phyloP scores from a whole-genome alignment of 2,797 vertebrate genomes.

The Syndactyla subalaris region DNA sequence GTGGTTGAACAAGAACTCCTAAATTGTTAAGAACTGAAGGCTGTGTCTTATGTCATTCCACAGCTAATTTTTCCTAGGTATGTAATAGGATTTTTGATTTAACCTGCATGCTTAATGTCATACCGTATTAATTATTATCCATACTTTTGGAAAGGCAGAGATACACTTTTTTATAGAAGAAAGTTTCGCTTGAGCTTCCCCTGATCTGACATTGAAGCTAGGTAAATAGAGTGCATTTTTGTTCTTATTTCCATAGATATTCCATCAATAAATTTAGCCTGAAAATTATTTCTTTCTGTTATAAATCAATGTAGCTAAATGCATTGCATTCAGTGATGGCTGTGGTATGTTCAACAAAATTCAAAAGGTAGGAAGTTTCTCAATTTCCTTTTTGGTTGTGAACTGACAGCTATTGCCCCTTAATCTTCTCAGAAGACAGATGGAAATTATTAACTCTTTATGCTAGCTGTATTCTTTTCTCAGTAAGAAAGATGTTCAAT shows the following conservation, averaged over 20 bases:
- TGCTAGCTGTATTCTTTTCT: neutral
- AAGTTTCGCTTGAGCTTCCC: neutral
- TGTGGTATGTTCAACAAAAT: neutral
- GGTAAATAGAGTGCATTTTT: neutral
- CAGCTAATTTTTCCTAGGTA: conserved; percentile 51
- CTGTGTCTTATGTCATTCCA: conserved; percentile 24
- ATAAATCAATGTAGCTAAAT: neutral
- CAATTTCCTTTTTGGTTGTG: neutral
- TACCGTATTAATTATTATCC: conserved; percentile 46
- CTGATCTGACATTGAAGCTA: neutral
- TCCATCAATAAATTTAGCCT: neutral
- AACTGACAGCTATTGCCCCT: neutral
- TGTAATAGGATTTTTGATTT: conserved; percentile 48
- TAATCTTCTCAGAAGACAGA: neutral
- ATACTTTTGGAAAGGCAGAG: neutral
- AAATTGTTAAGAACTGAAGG: conserved; percentile 32
- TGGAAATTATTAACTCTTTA: neutral
- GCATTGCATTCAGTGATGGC: neutral
- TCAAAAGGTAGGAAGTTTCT: neutral
- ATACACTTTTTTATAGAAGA: neutral
- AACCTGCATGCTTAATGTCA: conserved; percentile 25
- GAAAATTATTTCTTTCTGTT: neutral
- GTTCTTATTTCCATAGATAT: neutral
- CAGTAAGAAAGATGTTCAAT: neutral
- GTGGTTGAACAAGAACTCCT: neutral